A percentile compares a stretch with the other conserved stretches of the same genome.
These are phyloP conservation scores for Anastrepha ludens DNA, from an alignment of 1,140 invertebrate genomes.

Conservation along the genomic window DNA sequence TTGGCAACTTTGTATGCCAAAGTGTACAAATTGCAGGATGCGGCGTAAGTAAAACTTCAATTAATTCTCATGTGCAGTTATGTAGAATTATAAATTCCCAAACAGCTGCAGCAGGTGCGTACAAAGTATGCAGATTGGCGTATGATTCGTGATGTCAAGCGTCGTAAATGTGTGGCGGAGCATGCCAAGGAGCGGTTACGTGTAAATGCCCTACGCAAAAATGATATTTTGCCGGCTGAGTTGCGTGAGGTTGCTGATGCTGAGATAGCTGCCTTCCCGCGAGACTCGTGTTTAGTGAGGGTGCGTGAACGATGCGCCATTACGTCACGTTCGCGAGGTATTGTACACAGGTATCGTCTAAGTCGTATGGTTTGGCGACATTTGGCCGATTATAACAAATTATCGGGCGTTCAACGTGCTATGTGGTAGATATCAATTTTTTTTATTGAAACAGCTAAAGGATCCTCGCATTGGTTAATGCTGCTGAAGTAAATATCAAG, in stretches of 20 bases:
- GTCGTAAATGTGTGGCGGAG: constrained; percentile 83
- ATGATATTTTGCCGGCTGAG: constrained; percentile 87
- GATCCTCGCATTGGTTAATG: too few relatives aligned
- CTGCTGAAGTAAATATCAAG: too few relatives aligned
- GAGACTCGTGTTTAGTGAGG: constrained; percentile 81
- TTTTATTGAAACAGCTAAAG: too few relatives aligned
- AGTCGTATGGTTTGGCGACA: constrained; percentile 92
- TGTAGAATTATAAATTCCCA: not conserved
- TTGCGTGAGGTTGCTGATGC: constrained; percentile 83
- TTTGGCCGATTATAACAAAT: constrained; percentile 92
- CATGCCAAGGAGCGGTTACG: constrained; percentile 83
- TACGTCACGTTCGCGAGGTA: constrained; percentile 84
- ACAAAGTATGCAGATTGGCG: constrained; percentile 84
- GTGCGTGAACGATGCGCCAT: constrained; percentile 85
- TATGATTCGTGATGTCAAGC: constrained; percentile 89
- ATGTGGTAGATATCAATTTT: constrained; percentile 80
- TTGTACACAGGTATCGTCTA: constrained; percentile 84
- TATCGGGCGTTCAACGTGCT: constrained; percentile 90
- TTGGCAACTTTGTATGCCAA: constrained; percentile 65
- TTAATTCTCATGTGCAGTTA: not conserved
- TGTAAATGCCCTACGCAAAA: constrained; percentile 85
- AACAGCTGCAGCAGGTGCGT: constrained; percentile 80
- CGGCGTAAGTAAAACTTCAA: constrained; percentile 62
- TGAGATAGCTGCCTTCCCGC: constrained; percentile 85
- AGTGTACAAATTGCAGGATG: constrained; percentile 69